Conservation (phyloP, 2,888 invertebrate species). For the Archips xylosteana region DNA sequence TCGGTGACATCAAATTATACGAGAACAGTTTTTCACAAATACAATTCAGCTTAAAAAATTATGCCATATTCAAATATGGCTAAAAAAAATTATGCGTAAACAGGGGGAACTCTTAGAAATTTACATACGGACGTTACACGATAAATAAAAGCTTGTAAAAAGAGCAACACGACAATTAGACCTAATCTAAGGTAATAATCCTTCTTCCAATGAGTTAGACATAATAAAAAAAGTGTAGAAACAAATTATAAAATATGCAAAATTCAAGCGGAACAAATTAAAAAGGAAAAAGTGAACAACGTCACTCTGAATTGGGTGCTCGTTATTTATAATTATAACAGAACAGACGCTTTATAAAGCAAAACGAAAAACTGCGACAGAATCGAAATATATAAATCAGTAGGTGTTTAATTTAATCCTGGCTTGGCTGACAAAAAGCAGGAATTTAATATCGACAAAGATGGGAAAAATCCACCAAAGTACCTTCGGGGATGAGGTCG, state of each 20-base stretch:
- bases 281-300: neutral
- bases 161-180: too few species aligned
- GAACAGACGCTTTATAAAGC: neutral
- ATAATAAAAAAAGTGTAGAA: too few species aligned
- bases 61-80: too few species aligned
- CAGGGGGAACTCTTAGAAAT: too few species aligned
- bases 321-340: neutral
- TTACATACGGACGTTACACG: too few species aligned
- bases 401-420: constrained; percentile 32
- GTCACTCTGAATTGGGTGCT: neutral
- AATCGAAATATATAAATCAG: constrained; percentile 18
- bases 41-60: too few species aligned
- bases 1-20: too few species aligned
- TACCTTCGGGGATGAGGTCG: neutral
- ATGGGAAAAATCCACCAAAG: constrained; percentile 15
- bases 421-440: constrained; percentile 16
- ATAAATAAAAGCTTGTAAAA: too few species aligned
- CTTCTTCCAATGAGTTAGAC: too few species aligned
- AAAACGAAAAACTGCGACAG: constrained; percentile 8
- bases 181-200: too few species aligned
- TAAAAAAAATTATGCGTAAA: too few species aligned
- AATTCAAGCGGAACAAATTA: neutral
- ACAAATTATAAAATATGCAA: neutral
- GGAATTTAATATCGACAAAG: constrained; percentile 37
- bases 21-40: too few species aligned